Conservation (phyloP, 23 tunicate species). For the Ascidia mentula region DNA sequence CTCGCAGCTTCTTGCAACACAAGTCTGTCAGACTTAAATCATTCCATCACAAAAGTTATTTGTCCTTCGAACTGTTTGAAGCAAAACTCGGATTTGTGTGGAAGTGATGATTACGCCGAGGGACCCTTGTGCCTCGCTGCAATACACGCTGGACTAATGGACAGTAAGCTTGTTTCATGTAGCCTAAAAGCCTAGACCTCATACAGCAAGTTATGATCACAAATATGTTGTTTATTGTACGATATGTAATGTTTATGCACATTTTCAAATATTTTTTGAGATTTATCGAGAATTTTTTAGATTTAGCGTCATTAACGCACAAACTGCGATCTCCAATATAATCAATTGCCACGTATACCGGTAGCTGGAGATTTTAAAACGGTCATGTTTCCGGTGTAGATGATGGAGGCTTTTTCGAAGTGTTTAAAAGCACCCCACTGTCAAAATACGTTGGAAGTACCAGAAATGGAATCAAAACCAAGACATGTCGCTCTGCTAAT, state of each 20-base stretch:
- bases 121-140: constrained; percentile 3
- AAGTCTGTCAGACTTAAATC: not conserved
- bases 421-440: not conserved
- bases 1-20: not conserved
- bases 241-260: too few species aligned
- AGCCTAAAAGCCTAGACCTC: too few species aligned
- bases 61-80: not conserved
- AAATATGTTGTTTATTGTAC: too few species aligned
- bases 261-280: too few species aligned
- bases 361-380: too few species aligned
- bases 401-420: not conserved
- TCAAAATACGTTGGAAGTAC: not conserved
- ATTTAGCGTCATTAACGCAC: too few species aligned
- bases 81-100: constrained; percentile 1
- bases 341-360: too few species aligned
- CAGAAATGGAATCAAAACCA: not conserved
- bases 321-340: too few species aligned
- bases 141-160: not conserved
- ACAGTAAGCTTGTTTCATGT: not conserved
- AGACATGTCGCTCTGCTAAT: not conserved
- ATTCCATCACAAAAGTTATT: not conserved
- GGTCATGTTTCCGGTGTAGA: too few species aligned
- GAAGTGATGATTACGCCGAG: not conserved
- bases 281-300: too few species aligned
- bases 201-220: too few species aligned